Percentiles rank a stretch among this genome's conserved stretches.
Conservation (phyloP, 2,888 invertebrate species). For the Celastrina argiolus region DNA sequence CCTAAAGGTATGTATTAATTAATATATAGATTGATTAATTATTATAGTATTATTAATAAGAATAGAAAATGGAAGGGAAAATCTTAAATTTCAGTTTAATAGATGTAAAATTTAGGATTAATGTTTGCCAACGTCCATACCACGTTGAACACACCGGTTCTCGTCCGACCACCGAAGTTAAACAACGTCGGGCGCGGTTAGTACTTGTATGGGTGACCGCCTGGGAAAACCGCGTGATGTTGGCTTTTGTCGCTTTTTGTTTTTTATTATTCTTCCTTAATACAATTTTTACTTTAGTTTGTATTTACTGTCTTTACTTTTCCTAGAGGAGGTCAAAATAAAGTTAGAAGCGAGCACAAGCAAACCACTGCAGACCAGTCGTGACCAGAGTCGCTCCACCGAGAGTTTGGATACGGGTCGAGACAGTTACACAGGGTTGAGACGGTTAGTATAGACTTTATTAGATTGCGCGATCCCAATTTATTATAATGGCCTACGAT, state of each 20-base stretch:
- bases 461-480: too few species aligned
- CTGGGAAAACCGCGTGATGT: conserved; percentile 39
- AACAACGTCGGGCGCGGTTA: conserved; percentile 53
- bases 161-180: conserved; percentile 42
- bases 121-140: conserved; percentile 30
- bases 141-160: conserved; percentile 33
- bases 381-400: conserved; percentile 38
- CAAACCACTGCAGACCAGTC: conserved; percentile 5
- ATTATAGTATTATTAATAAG: background rate
- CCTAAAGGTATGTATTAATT: conserved; percentile 29
- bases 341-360: background rate
- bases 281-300: background rate
- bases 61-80: background rate
- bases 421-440: conserved; percentile 45
- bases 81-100: too few species aligned
- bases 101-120: background rate
- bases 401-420: conserved; percentile 43
- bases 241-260: conserved; percentile 42
- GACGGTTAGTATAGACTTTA: background rate
- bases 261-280: background rate
- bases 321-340: background rate
- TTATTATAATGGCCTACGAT: too few species aligned
- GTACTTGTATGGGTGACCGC: conserved; percentile 36
- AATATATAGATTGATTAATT: background rate
- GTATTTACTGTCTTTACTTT: background rate